Percentiles rank a stretch among this genome's conserved stretches.
Evolutionary conservation across 1,140 invertebrate genomes (phyloP).

Genomic region (Lepidostoma basale): DNA sequence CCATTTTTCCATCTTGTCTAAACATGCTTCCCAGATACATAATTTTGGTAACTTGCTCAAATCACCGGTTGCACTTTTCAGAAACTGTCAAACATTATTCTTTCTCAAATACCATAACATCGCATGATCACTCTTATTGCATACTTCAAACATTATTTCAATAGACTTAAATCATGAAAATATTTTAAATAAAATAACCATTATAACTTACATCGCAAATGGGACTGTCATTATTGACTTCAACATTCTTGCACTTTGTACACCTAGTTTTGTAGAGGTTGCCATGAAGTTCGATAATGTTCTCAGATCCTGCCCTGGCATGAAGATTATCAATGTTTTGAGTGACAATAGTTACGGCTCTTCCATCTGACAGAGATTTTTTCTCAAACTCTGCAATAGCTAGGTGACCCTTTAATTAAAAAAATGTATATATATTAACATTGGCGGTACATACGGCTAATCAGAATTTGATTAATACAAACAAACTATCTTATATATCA

Average conservation of each 20-base stretch:
- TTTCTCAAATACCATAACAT: too few relatives aligned
- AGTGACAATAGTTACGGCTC: slow-evolving; percentile 77
- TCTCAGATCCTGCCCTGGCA: slow-evolving; percentile 77
- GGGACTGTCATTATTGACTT: slow-evolving; percentile 77
- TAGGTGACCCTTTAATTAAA: slow-evolving; percentile 72
- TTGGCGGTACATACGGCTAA: background rate
- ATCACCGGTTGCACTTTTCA: too few relatives aligned
- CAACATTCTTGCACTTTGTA: slow-evolving; percentile 74
- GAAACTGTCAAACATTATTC: too few relatives aligned
- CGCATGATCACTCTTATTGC: too few relatives aligned
- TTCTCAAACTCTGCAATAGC: slow-evolving; percentile 81
- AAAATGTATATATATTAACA: background rate
- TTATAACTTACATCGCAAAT: slow-evolving; percentile 75
- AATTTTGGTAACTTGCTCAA: too few relatives aligned
- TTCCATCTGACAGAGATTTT: slow-evolving; percentile 63
- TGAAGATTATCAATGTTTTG: slow-evolving; percentile 95
- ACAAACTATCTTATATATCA: slow-evolving; percentile 10
- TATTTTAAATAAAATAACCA: too few relatives aligned
- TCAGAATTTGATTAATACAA: background rate
- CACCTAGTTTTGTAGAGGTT: slow-evolving; percentile 85
- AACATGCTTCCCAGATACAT: too few relatives aligned
- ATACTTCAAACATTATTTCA: too few relatives aligned
- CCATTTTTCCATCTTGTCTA: too few relatives aligned
- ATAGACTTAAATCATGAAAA: too few relatives aligned
- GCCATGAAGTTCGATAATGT: slow-evolving; percentile 89